Conservation (phyloP, 2,888 invertebrate genomes). For the Cephus rjabovi region DNA sequence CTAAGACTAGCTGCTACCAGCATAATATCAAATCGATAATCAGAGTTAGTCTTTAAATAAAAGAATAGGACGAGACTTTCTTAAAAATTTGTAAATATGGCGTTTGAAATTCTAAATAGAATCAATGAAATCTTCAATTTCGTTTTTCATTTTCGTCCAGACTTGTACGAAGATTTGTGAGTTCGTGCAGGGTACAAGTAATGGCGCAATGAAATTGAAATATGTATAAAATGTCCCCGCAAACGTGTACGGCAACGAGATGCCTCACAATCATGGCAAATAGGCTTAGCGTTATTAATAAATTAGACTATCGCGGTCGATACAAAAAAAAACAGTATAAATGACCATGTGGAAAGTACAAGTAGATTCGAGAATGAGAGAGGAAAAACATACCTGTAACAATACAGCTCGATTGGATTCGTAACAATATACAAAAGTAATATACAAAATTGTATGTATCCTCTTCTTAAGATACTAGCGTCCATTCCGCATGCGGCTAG, state of each 20-base stretch:
- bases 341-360: background rate
- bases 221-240: background rate
- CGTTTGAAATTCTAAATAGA: background rate
- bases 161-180: background rate
- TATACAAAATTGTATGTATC: constrained; percentile 8
- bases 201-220: background rate
- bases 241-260: background rate
- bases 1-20: constrained; percentile 58
- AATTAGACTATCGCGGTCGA: background rate
- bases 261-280: background rate
- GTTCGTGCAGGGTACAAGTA: background rate
- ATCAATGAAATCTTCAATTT: background rate
- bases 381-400: background rate
- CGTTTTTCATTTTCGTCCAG: background rate
- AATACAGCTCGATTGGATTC: background rate
- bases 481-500: constrained; percentile 2
- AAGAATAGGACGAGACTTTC: background rate
- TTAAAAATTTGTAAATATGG: background rate
- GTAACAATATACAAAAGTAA: constrained; percentile 6
- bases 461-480: background rate
- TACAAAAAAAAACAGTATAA: background rate
- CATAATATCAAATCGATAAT: constrained; percentile 34
- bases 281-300: background rate
- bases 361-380: background rate
- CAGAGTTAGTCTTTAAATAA: background rate